Conservation (phyloP, 2,113 vertebrate species). For the Mirounga angustirostris region DNA sequence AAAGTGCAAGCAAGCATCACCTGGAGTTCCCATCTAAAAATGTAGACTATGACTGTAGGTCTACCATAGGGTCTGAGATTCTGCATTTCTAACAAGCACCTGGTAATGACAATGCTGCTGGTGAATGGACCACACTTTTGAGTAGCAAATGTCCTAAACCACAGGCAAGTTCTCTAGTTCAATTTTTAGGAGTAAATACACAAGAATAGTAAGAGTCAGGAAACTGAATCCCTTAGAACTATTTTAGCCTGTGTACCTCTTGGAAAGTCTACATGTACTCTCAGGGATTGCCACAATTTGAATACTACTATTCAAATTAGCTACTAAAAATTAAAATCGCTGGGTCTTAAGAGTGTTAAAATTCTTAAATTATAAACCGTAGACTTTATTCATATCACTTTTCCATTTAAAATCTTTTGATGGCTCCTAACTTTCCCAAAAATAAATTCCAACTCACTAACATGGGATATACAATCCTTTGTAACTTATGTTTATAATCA, state of each 20-base stretch:
- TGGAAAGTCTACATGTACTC: neutral
- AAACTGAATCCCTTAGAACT: neutral
- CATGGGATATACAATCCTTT: neutral
- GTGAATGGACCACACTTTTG: neutral
- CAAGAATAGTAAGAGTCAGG: neutral
- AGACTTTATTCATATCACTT: conserved; percentile 35
- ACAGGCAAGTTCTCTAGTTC: conserved; percentile 5
- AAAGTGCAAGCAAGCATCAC: neutral
- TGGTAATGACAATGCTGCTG: neutral
- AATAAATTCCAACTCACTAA: conserved; percentile 23
- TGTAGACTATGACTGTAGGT: neutral
- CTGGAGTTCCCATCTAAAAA: neutral
- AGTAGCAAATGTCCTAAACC: neutral
- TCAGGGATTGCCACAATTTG: neutral
- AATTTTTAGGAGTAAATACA: conserved; percentile 16
- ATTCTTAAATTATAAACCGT: neutral
- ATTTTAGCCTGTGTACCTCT: neutral
- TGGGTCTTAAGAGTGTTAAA: neutral
- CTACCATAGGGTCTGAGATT: neutral
- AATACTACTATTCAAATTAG: conserved; percentile 28
- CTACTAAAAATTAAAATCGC: neutral
- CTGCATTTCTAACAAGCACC: neutral
- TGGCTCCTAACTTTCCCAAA: neutral
- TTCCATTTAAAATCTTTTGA: conserved; percentile 15
- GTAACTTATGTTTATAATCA: neutral